Percentiles rank a stretch among this genome's conserved stretches.
phyloP scores from a whole-genome alignment of 2,888 invertebrate genomes.

The Protodeltote pygarga region DNA sequence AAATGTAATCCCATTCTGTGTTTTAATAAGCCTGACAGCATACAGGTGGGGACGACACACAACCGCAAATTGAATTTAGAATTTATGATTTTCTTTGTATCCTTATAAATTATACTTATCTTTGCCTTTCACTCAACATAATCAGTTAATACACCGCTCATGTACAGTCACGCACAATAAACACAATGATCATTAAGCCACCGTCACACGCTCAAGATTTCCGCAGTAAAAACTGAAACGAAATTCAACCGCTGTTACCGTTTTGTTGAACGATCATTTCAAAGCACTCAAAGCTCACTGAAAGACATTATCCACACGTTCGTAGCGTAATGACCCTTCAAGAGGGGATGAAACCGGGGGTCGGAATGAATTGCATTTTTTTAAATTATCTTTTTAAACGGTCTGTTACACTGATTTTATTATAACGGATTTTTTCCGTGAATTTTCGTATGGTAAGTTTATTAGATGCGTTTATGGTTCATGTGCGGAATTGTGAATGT shows the following conservation, averaged over 20 bases:
- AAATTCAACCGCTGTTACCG: conserved; percentile 60
- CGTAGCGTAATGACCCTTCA: conserved; percentile 67
- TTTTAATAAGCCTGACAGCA: no score
- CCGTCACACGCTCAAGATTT: conserved; percentile 30
- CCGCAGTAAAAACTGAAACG: conserved; percentile 55
- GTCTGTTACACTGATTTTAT: conserved; percentile 49
- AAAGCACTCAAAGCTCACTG: conserved; percentile 53
- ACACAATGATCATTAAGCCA: conserved; percentile 29
- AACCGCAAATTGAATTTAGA: no score
- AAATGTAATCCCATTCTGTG: no score
- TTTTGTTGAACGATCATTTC: conserved; percentile 61
- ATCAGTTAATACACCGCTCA: conserved; percentile 8
- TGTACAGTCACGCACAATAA: conserved; percentile 6
- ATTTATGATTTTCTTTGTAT: no score
- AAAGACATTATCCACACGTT: conserved; percentile 75
- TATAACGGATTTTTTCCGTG: conserved; percentile 31
- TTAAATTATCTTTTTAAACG: conserved; percentile 48
- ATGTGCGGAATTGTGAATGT: no score
- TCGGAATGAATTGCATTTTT: conserved; percentile 49
- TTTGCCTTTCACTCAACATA: neutral
- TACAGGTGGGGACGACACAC: no score
- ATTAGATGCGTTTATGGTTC: neutral
- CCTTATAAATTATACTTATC: no score
- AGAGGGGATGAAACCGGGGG: conserved; percentile 48
- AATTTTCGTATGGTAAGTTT: conserved; percentile 25